A percentile compares a stretch with the other conserved stretches of the same genome.
Evolutionary conservation across 2,797 vertebrate genomes (phyloP).

Genomic region (Falco cherrug): DNA sequence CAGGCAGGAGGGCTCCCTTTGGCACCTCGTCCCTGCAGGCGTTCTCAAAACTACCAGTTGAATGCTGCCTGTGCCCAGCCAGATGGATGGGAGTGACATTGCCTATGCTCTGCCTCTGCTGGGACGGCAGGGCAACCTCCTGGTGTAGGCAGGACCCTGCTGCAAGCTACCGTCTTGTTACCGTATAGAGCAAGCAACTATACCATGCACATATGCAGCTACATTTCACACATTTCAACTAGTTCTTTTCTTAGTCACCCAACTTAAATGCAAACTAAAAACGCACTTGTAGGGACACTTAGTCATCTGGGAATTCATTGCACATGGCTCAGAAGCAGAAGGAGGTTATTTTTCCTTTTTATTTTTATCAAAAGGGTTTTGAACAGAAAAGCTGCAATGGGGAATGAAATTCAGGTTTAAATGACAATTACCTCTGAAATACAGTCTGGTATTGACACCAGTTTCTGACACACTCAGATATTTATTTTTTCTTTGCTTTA

Average conservation of each 20-base stretch:
- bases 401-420: neutral
- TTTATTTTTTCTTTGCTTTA: neutral
- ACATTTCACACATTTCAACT: accelerated
- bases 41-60: neutral
- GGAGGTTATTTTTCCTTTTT: neutral
- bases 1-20: neutral
- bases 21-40: neutral
- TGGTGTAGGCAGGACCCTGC: neutral
- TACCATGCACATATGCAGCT: too few relatives aligned
- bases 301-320: neutral
- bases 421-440: neutral
- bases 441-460: neutral
- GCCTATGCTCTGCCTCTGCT: neutral
- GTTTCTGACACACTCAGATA: neutral
- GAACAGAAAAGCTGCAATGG: neutral
- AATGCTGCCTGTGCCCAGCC: neutral
- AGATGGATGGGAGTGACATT: neutral
- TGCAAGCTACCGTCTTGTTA: neutral
- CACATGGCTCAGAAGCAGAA: neutral
- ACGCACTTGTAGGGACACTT: neutral
- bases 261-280: neutral
- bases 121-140: neutral
- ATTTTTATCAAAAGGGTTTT: neutral
- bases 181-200: accelerated
- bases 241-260: neutral